Conservation (phyloP, 2,797 vertebrate genomes). For the Scomberomorus guttatus region DNA sequence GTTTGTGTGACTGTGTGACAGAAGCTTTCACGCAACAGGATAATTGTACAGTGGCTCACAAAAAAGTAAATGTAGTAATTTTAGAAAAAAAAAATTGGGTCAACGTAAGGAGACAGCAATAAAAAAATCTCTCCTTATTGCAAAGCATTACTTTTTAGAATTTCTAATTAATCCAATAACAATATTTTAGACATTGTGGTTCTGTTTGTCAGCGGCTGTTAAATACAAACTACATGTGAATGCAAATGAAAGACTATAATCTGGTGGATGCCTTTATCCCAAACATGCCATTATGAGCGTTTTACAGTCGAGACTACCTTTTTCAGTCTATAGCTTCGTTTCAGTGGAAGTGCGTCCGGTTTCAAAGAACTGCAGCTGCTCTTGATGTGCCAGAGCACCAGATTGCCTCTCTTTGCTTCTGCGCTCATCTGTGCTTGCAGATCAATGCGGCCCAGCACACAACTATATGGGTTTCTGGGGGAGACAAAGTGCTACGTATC, state of each 20-base stretch:
- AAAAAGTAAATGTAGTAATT: constrained; percentile 1
- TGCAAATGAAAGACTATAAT: constrained; percentile 27
- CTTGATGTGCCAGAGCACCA: constrained; percentile 75
- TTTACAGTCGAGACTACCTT: constrained; percentile 42
- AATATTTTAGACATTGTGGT: neutral
- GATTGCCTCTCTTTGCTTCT: constrained; percentile 68
- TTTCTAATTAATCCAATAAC: neutral
- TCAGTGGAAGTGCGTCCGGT: constrained; percentile 72
- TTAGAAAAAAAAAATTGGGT: neutral
- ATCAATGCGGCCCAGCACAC: constrained; percentile 79
- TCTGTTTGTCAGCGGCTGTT: neutral
- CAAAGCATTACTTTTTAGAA: neutral
- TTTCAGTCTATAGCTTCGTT: constrained; percentile 55
- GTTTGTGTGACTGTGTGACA: constrained; percentile 37
- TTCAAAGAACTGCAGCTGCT: constrained; percentile 81
- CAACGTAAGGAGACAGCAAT: neutral
- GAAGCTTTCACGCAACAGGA: constrained; percentile 33
- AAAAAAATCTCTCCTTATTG: neutral
- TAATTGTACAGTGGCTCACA: constrained; percentile 21
- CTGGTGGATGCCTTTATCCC: constrained; percentile 48
- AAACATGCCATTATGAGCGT: constrained; percentile 36
- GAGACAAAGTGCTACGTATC: constrained; percentile 56
- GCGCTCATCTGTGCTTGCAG: constrained; percentile 76
- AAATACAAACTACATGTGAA: constrained; percentile 33
- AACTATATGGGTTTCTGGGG: constrained; percentile 58